Evolutionary conservation across 2,888 invertebrate species (phyloP), one percentile per base, ranked within the genome.

Genomic region (Myathropa florea): DNA sequence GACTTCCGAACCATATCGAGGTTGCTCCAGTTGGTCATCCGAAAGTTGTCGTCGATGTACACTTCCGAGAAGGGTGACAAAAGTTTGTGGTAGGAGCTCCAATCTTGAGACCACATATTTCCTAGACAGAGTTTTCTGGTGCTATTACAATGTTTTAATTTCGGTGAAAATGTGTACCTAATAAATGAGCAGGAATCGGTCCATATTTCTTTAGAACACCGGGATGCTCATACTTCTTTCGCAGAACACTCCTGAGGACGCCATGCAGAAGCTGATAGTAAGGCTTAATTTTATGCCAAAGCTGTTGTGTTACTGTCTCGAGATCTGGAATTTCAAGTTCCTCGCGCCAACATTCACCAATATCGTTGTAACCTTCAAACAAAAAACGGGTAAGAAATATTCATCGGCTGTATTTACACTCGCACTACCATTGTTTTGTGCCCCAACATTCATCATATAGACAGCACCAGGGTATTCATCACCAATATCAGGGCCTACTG

Each of bases 251-350:
- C 86, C 97, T 93, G 0, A 95, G 94, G 4, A 96, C 96, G 0
- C 95, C 96, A 91, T 97, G 97, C 0, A 97, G 92, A 28, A 96
- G 92, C 23, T 93, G 90, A 91, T 97, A 97, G 0, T 97, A 91
- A 0, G 96, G 95, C 86, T 93, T 92, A 0, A 97, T 91, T 76
- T 93, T 93, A 2, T 93, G 89, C 91, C 95, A 95, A 0, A 96
- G 91, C 18, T 91, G 89, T 0, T 93, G 93, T n/a, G 95, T 93
- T 3, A 94, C 90, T 0, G 92, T 88, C 65, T 94, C 93, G 36
- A 97, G 93, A 87, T 94, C 92, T 0, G 94, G 93, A 12, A 94
- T 93, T 90, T 96, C 96, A 3, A 95, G 92, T 80, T 95, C 95
- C 64, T 94, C 94, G 0, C 95, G 93, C 96, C 96, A 96, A 3